Conservation (phyloP, 1,140 invertebrate genomes). For the Sycophila sp. region DNA sequence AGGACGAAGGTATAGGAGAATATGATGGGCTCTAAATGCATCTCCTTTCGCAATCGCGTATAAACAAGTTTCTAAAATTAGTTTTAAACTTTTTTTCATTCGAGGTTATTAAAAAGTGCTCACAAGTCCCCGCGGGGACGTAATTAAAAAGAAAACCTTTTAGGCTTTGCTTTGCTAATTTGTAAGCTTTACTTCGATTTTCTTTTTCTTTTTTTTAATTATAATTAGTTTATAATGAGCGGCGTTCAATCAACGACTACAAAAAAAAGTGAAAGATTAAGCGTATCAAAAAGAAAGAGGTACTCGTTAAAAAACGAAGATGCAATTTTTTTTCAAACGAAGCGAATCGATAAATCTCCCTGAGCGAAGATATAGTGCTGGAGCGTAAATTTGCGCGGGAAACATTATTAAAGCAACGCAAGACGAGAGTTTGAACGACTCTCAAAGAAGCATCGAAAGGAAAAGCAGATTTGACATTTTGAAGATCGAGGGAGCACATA, state of each 20-base stretch:
- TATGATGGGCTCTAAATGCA: neutral
- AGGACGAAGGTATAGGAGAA: neutral
- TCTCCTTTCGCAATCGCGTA: neutral
- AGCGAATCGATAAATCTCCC: too few relatives aligned
- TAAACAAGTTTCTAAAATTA: constrained; percentile 22
- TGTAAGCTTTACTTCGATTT: neutral
- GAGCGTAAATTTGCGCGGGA: neutral
- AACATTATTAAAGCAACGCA: constrained; percentile 1
- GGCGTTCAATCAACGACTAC: too few relatives aligned
- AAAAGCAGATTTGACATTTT: constrained; percentile 42
- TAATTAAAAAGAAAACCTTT: constrained; percentile 8
- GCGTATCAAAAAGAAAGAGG: neutral
- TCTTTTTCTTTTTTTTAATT: neutral
- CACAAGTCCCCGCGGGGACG: neutral
- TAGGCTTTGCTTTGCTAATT: neutral
- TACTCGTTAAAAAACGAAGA: neutral
- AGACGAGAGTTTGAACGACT: constrained; percentile 22
- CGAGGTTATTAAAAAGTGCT: neutral
- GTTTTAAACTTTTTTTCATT: neutral
- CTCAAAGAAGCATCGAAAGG: constrained; percentile 22
- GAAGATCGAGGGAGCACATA: constrained; percentile 45
- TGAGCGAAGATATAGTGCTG: too few relatives aligned
- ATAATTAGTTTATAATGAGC: too few relatives aligned
- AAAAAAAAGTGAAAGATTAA: too few relatives aligned
- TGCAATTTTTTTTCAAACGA: too few relatives aligned